Percentiles rank a stretch among this genome's conserved stretches.
These are phyloP conservation scores for Lycophotia porphyrea DNA, from an alignment of 2,888 invertebrate genomes.

Conservation along the genomic window DNA sequence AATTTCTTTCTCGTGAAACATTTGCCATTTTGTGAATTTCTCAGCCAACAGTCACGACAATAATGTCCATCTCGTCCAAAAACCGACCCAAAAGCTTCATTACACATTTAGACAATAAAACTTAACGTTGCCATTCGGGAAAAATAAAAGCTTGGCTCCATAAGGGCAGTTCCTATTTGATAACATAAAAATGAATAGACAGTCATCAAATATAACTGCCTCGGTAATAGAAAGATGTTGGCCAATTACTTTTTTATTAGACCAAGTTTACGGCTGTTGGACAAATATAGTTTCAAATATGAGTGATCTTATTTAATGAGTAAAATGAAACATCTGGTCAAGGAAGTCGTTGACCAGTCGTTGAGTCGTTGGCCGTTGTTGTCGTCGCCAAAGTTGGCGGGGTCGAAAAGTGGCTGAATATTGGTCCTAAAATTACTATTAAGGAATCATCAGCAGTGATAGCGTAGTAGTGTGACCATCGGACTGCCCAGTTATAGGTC, in stretches of 20 bases:
- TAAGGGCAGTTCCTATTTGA: slow-evolving; percentile 46
- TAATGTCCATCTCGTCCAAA: slow-evolving; percentile 18
- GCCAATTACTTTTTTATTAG: slow-evolving; percentile 61
- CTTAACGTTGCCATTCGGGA: slow-evolving; percentile 31
- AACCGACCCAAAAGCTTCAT: slow-evolving; percentile 14
- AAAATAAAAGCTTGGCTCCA: slow-evolving; percentile 42
- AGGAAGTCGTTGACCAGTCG: too few species aligned
- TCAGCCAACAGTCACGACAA: background rate
- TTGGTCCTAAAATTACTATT: background rate
- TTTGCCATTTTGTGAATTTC: background rate
- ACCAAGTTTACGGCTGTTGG: slow-evolving; percentile 30
- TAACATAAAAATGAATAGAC: slow-evolving; percentile 60
- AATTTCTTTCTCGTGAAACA: background rate
- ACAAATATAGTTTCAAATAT: slow-evolving; percentile 52
- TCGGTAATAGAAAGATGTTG: slow-evolving; percentile 53
- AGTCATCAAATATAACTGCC: slow-evolving; percentile 58
- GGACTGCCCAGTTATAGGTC: too few species aligned
- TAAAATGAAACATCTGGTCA: slow-evolving; percentile 5
- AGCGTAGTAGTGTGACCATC: too few species aligned
- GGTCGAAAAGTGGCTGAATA: background rate
- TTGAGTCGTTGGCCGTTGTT: too few species aligned
- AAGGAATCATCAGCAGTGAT: too few species aligned
- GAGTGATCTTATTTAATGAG: slow-evolving; percentile 32
- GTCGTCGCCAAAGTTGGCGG: too few species aligned
- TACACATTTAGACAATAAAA: slow-evolving; percentile 37